Conservation (phyloP, 1,140 invertebrate species). For the Neodiprion pinetum region DNA sequence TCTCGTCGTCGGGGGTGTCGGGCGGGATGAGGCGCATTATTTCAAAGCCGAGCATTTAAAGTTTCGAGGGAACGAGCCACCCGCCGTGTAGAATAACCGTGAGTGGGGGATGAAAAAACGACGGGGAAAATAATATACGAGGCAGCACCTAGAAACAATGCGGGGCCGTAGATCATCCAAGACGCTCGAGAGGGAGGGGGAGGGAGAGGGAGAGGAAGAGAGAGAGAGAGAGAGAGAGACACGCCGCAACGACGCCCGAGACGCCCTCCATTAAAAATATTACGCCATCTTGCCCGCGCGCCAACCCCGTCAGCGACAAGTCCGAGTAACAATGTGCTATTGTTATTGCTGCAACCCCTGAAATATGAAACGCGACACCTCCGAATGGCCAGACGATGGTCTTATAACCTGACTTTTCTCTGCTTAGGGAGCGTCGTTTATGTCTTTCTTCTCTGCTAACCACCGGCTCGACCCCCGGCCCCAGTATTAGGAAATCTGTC, state of each 20-base stretch:
- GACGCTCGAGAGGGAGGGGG: constrained; percentile 10
- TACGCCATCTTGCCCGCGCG: constrained; percentile 49
- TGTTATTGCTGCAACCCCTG: constrained; percentile 20
- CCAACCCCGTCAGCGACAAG: constrained; percentile 20
- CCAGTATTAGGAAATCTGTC: no score
- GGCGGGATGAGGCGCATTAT: no score
- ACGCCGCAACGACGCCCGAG: neutral
- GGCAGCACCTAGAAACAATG: constrained; percentile 51
- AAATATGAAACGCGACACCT: neutral
- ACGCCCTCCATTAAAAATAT: constrained; percentile 59
- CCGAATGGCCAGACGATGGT: neutral
- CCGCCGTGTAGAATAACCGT: no score
- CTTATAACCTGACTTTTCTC: neutral
- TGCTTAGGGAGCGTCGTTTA: no score
- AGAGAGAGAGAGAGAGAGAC: no score
- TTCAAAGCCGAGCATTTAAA: no score
- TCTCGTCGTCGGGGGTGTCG: no score
- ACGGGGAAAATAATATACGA: constrained; percentile 48
- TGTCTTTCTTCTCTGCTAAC: no score
- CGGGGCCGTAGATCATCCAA: constrained; percentile 52
- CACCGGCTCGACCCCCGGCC: no score
- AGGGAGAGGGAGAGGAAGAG: no score
- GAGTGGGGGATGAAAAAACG: constrained; percentile 8
- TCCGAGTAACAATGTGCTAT: constrained; percentile 37
- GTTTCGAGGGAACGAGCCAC: no score